These are phyloP conservation scores for Nemurella pictetii DNA, from an alignment of 2,888 invertebrate species.

Conservation along the genomic window DNA sequence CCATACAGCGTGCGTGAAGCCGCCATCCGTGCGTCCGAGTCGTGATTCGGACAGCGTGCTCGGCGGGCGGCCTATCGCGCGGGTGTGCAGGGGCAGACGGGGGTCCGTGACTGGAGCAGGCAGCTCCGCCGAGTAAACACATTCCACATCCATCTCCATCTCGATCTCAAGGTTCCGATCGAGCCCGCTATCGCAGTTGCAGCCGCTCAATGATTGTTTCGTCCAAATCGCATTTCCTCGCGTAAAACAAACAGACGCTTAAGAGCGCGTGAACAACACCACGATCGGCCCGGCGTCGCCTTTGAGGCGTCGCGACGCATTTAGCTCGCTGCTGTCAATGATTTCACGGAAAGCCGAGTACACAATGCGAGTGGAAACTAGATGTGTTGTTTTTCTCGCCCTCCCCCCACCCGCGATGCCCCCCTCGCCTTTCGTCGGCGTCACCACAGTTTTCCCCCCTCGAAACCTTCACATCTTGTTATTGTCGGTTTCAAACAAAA, in stretches of 20 bases:
- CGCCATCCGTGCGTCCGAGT: background rate
- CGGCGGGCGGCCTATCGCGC: background rate
- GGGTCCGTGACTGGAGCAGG: background rate
- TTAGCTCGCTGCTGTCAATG: background rate
- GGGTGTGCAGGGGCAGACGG: background rate
- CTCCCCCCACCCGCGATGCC: background rate
- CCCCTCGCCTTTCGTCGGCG: background rate
- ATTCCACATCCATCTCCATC: background rate
- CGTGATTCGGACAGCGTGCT: background rate
- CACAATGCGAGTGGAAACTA: background rate
- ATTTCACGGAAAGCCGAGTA: background rate
- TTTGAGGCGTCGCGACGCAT: slow-evolving; percentile 12
- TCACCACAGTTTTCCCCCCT: background rate
- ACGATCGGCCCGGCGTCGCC: background rate
- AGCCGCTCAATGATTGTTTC: background rate
- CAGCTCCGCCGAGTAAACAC: background rate
- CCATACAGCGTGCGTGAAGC: background rate
- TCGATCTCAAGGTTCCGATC: background rate
- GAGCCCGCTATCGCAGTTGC: background rate
- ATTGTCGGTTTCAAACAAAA: background rate
- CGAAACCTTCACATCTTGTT: background rate
- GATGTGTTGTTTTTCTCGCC: background rate
- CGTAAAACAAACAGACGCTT: background rate
- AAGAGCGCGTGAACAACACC: slow-evolving; percentile 3
- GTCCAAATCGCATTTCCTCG: background rate